phyloP scores from a whole-genome alignment of 2,888 invertebrate species.

The Alcis repandata region DNA sequence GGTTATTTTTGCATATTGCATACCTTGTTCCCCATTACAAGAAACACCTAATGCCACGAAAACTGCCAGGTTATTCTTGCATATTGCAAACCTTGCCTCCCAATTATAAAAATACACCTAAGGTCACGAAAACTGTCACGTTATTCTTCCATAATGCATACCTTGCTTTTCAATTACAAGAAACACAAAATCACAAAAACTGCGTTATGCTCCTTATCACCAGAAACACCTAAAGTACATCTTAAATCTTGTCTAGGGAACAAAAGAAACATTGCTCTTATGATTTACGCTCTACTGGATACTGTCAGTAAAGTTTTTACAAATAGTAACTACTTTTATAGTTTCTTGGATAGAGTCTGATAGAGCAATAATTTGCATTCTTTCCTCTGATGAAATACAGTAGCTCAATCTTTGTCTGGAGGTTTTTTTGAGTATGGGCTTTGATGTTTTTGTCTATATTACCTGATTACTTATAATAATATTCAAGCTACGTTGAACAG shows the following conservation, averaged over 20 bases:
- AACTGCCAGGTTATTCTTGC: no score
- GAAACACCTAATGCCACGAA: no score
- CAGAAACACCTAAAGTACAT: conserved; percentile 9
- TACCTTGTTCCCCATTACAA: no score
- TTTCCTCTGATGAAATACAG: conserved; percentile 6
- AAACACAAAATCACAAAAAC: no score
- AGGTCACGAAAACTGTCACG: no score
- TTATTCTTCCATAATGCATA: no score
- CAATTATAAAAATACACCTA: no score
- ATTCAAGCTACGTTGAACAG: no score
- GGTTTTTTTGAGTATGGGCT: background rate
- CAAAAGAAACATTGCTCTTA: conserved; percentile 15
- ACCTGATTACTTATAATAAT: no score
- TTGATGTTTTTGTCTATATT: no score
- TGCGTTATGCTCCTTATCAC: conserved; percentile 28
- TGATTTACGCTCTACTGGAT: conserved; percentile 17
- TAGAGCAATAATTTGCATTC: conserved; percentile 32
- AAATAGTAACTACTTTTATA: conserved; percentile 27
- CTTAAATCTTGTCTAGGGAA: conserved; percentile 21
- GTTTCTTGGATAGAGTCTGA: conserved; percentile 22
- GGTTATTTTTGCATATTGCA: conserved; percentile 62
- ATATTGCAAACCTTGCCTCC: no score
- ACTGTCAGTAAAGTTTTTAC: conserved; percentile 24
- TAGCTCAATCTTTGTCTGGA: background rate
- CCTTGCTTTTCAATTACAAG: no score